Evolutionary conservation across 2,113 vertebrate species (phyloP), one percentile per base, ranked within the genome.

Genomic region (Centrocercus urophasianus): DNA sequence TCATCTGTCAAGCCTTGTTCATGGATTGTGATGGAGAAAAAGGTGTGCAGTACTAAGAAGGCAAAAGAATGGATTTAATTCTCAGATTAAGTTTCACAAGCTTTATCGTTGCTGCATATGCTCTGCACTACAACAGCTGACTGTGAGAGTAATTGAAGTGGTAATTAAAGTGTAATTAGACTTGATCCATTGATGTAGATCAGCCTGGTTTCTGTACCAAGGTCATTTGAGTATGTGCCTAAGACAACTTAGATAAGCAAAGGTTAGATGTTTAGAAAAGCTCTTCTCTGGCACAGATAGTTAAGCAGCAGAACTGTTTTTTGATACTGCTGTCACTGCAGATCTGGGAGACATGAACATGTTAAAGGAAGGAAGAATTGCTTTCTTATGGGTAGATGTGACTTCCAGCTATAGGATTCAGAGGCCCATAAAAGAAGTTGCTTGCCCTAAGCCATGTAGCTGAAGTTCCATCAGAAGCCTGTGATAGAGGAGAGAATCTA

Each of bases 151-250:
- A 76, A 42, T 74, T 50, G 13, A 50, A 67, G 6, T 73, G 59
- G 82, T 76, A 91, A 82, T 56, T 61, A 83, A 73, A 87, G 56
- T 79, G 36, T 59, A 89, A 85, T 91, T 87, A 89, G 64, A 89
- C 14, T 17, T 1, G 3, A 42, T 70, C 27, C 3, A 1, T 59
- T 73, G 78, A 63, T 80, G 43, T 66, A 66, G 48, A 20, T 87
- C 28, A 80, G n/a, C 59, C 69, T 52, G 20, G 32, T 61, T 18
- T 82, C 19, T 85, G 27, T 54, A 32, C 11, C 32, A n/a, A 69
- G 38, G 59, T 56, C 61, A 52, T 25, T 78, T 82, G 13, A 65
- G 8, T 61, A 5, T 73, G 25, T 83, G 45, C 63, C 17, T 30
- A 93, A 84, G 38, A 21, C 18, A 78, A 8, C 7, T 81, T 56